These are phyloP conservation scores for Amiota communis DNA, from an alignment of 2,888 invertebrate genomes.

Conservation along the genomic window DNA sequence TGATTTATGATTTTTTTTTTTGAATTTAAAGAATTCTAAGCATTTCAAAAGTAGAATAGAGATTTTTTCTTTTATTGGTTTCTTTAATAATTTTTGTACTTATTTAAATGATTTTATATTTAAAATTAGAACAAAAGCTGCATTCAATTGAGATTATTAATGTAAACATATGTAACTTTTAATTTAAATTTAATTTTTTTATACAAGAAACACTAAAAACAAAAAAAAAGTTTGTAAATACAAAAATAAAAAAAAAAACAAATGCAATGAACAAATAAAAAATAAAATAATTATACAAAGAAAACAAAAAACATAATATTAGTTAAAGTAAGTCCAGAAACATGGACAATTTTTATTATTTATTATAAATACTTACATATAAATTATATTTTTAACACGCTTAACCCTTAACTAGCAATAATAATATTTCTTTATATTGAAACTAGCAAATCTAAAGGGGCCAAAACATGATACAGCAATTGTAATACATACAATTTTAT, in stretches of 20 bases:
- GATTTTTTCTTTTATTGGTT: too few relatives aligned
- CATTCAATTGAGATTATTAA: not conserved
- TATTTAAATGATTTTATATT: not conserved
- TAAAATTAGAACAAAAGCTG: not conserved
- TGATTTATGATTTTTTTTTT: too few relatives aligned
- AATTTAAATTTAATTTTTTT: not conserved
- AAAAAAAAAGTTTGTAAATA: conserved; percentile 21
- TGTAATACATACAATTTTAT: too few relatives aligned
- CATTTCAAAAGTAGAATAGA: too few relatives aligned
- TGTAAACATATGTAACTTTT: not conserved
- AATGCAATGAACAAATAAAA: conserved; percentile 23
- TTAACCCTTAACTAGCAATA: too few relatives aligned
- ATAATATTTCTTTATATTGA: too few relatives aligned
- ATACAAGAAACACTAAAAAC: not conserved
- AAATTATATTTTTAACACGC: too few relatives aligned
- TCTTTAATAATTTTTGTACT: not conserved
- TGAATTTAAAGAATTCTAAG: too few relatives aligned
- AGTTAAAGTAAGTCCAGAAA: conserved; percentile 17
- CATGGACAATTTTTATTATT: not conserved
- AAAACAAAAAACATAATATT: not conserved
- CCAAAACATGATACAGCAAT: too few relatives aligned
- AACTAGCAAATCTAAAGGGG: too few relatives aligned
- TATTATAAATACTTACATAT: not conserved
- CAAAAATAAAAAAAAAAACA: not conserved
- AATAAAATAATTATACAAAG: conserved; percentile 9